These are phyloP conservation scores for Eremobia ochroleuca DNA, from an alignment of 2,888 invertebrate genomes.

Conservation along the genomic window DNA sequence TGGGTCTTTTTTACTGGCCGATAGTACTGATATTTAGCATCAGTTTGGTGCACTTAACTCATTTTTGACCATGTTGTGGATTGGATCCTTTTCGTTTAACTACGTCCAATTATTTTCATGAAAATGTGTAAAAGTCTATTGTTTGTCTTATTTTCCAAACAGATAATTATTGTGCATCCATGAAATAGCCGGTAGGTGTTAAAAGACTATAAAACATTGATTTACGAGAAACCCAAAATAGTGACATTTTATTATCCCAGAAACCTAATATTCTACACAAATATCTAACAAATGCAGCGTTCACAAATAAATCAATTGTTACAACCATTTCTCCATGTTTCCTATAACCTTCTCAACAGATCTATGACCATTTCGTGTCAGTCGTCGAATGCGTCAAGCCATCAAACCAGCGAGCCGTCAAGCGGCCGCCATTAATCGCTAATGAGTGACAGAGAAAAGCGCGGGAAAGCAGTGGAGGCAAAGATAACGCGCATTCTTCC, in stretches of 20 bases:
- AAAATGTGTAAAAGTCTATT: constrained; percentile 4
- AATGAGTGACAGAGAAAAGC: constrained; percentile 75
- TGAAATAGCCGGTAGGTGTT: constrained; percentile 13
- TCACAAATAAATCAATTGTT: constrained; percentile 41
- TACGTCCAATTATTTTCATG: constrained; percentile 8
- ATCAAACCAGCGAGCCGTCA: constrained; percentile 57
- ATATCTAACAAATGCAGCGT: constrained; percentile 23
- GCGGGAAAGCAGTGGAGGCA: constrained; percentile 72
- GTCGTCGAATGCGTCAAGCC: constrained; percentile 39
- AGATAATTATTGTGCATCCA: constrained; percentile 9
- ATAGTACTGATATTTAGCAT: too few species aligned
- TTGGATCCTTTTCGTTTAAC: too few species aligned
- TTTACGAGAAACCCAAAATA: constrained; percentile 12
- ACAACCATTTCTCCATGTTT: constrained; percentile 26
- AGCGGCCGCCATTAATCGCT: constrained; percentile 64
- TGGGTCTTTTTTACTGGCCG: too few species aligned
- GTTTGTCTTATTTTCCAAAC: not conserved
- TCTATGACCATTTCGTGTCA: constrained; percentile 44
- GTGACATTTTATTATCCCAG: constrained; percentile 24
- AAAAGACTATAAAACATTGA: constrained; percentile 7
- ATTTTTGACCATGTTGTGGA: too few species aligned
- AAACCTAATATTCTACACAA: constrained; percentile 23
- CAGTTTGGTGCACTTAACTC: too few species aligned
- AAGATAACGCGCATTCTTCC: constrained; percentile 73
- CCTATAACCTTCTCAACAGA: constrained; percentile 49